Evolutionary conservation across 1,140 invertebrate species (phyloP).

Genomic region (Pseudoatta argentina): DNA sequence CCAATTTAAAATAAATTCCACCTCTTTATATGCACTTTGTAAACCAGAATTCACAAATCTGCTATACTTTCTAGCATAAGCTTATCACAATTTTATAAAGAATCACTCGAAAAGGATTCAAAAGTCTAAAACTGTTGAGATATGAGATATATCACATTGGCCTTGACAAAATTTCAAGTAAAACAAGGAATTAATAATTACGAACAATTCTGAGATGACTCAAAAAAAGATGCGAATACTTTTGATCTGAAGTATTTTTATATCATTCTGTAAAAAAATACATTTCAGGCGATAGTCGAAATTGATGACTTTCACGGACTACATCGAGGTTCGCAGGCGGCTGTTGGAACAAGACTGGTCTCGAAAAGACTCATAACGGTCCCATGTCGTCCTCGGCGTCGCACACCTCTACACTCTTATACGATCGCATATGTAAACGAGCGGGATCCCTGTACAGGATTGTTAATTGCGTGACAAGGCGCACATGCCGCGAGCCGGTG

Average conservation of each 20-base stretch:
- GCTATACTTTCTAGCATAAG: background rate
- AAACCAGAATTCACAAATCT: background rate
- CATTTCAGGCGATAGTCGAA: background rate
- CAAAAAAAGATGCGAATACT: background rate
- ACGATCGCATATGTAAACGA: slow-evolving; percentile 59
- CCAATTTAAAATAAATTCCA: slow-evolving; percentile 3
- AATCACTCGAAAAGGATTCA: background rate
- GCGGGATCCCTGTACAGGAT: slow-evolving; percentile 30
- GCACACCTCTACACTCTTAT: slow-evolving; percentile 55
- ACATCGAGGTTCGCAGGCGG: slow-evolving; percentile 74
- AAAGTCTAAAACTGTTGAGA: background rate
- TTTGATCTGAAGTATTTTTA: background rate
- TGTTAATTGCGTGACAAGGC: slow-evolving; percentile 51
- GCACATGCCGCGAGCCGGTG: background rate
- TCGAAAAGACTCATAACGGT: slow-evolving; percentile 82
- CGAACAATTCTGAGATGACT: background rate
- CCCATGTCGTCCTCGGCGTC: slow-evolving; percentile 74
- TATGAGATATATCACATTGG: background rate
- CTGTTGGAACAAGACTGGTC: slow-evolving; percentile 79
- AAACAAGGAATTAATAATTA: background rate
- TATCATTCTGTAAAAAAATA: background rate
- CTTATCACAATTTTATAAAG: background rate
- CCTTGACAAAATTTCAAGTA: background rate
- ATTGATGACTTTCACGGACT: slow-evolving; percentile 5
- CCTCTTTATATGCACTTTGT: background rate